Evolutionary conservation across 2,797 vertebrate genomes (phyloP), one percentile per base, ranked within the genome.

Genomic region (Myotis pilosus): DNA sequence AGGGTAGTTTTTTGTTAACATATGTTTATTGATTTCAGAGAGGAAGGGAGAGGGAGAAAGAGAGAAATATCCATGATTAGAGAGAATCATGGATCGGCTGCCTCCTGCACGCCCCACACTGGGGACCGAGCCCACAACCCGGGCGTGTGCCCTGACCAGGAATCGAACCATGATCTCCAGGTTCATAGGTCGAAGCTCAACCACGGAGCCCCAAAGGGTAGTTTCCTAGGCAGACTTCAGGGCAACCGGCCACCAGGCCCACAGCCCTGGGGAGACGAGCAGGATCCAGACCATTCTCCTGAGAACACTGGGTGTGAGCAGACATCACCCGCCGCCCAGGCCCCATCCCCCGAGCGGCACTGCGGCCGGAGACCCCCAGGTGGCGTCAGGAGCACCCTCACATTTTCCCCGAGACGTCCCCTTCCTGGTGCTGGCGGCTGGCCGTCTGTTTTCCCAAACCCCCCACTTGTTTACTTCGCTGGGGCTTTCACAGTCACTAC

Each of bases 401-500:
- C 62, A 30, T 80, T 60, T 66, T 25, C 80, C 80, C 92, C n/a
- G 11, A 4, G 3, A 25, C 30, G 33, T 19, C 60, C 23, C 0
- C 69, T 90, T 87, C 41, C 87, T 12, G 22, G 68, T 53, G 36
- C 38, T 82, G 7, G 17, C 83, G 64, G 19, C 15, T 25, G 0
- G 25, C 17, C 74, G 41, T 68, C 95, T 82, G 55, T 95, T 95
- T 87, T 94, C 76, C 91, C 71, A 95, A 38, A 64, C 62, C 92
- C 93, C 94, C 66, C 51, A n/a, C 78, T 87, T 92, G 68, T 89
- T 96, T 96, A 13, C 49, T 93, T 92, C 36, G 5, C 86, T 85
- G 47, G 44, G 38, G 23, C 76, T 87, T 89, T 91, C 91, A 16
- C 91, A 19, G 12, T 74, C 82, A 33, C 68, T 3, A 47, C 87